These are phyloP conservation scores for Bombus sibiricus DNA, from an alignment of 1,140 invertebrate species.

Conservation along the genomic window DNA sequence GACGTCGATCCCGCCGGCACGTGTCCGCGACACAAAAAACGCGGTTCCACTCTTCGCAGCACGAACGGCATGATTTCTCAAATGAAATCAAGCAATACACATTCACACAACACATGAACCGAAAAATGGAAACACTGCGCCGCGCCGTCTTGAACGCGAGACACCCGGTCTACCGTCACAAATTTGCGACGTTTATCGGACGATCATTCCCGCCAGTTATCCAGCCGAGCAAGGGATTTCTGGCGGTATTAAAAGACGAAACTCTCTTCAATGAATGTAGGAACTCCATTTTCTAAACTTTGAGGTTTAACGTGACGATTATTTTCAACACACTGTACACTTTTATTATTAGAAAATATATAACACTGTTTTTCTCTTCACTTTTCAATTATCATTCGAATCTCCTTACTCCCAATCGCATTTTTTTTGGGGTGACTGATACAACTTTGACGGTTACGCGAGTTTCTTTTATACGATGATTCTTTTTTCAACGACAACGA, in stretches of 20 bases:
- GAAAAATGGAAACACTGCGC: background rate
- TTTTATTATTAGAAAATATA: background rate
- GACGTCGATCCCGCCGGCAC: conserved; percentile 76
- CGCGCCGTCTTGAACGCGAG: conserved; percentile 26
- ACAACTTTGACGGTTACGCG: background rate
- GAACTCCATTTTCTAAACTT: background rate
- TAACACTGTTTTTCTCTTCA: conserved; percentile 22
- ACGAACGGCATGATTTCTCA: conserved; percentile 80
- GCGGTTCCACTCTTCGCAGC: conserved; percentile 79
- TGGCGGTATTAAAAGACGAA: background rate
- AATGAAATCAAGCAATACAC: conserved; percentile 16
- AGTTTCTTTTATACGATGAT: background rate
- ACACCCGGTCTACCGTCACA: conserved; percentile 37
- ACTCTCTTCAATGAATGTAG: too few species aligned
- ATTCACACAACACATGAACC: conserved; percentile 22
- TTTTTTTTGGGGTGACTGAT: background rate
- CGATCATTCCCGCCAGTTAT: background rate
- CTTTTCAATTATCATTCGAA: background rate
- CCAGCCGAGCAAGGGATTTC: background rate
- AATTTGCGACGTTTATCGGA: conserved; percentile 5
- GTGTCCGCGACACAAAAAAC: conserved; percentile 79
- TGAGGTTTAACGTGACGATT: background rate
- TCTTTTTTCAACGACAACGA: too few species aligned
- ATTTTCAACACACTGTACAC: conserved; percentile 10
- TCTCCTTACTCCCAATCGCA: background rate